These are phyloP conservation scores for Spondyliosoma cantharus DNA, from an alignment of 2,797 vertebrate genomes.

Conservation along the genomic window DNA sequence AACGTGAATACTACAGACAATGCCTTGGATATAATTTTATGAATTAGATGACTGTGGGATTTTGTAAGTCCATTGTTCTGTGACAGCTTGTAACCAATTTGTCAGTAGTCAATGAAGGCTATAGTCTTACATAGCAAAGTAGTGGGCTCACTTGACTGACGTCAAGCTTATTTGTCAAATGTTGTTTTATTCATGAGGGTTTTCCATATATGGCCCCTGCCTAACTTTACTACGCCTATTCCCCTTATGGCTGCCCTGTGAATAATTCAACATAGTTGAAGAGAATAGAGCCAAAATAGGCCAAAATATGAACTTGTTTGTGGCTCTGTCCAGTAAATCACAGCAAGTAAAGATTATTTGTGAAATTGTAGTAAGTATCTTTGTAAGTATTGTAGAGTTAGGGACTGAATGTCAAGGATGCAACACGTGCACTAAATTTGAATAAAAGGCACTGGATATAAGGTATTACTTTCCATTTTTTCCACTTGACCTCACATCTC, in stretches of 20 bases:
- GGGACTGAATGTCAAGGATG: background rate
- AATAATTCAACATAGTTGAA: slow-evolving; percentile 68
- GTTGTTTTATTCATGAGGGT: slow-evolving; percentile 71
- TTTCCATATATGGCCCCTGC: slow-evolving; percentile 57
- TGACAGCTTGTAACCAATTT: slow-evolving; percentile 48
- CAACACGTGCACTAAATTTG: background rate
- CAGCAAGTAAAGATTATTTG: slow-evolving; percentile 1
- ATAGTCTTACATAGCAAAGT: slow-evolving; percentile 33
- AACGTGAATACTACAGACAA: slow-evolving; percentile 1
- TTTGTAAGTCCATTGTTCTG: slow-evolving; percentile 1
- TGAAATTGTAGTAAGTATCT: background rate
- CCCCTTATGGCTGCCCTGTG: slow-evolving; percentile 53
- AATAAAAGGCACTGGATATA: background rate
- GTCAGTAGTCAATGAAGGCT: slow-evolving; percentile 31
- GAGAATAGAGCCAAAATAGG: slow-evolving; percentile 49
- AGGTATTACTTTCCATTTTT: slow-evolving; percentile 15
- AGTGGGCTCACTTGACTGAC: slow-evolving; percentile 34
- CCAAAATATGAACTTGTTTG: slow-evolving; percentile 41
- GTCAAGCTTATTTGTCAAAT: slow-evolving; percentile 68
- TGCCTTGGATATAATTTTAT: background rate
- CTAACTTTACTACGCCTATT: slow-evolving; percentile 51
- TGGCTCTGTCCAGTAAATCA: slow-evolving; percentile 47
- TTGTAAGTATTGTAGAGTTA: background rate
- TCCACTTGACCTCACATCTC: slow-evolving; percentile 30
- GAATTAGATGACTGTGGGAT: slow-evolving; percentile 1